Percentiles rank a stretch among this genome's conserved stretches.
Conservation (phyloP, 2,113 vertebrate species). For the Globicephala melas region DNA sequence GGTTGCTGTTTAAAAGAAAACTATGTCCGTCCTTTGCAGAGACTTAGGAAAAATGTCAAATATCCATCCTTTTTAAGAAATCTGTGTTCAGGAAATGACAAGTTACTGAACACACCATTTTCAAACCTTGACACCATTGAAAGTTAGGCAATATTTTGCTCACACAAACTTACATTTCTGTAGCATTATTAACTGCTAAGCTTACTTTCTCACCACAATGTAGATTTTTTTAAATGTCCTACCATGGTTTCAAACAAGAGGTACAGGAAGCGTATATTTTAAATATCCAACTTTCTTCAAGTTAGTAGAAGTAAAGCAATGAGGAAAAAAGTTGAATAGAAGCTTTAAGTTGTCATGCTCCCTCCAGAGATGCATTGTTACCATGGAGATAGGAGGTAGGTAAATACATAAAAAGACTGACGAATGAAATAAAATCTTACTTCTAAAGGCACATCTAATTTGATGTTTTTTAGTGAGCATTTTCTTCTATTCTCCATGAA, state of each 20-base stretch:
- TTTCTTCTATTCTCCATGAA: neutral
- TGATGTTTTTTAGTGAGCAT: neutral
- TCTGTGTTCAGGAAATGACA: neutral
- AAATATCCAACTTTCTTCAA: neutral
- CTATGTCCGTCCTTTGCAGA: constrained; percentile 14
- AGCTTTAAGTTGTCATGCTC: neutral
- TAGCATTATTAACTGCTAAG: neutral
- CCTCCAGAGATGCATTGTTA: neutral
- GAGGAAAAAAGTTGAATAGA: neutral
- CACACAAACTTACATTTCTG: neutral
- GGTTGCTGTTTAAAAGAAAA: constrained; percentile 51
- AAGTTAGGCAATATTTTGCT: neutral
- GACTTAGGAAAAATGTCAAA: constrained; percentile 29
- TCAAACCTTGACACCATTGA: neutral
- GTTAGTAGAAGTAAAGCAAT: neutral
- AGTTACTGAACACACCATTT: neutral
- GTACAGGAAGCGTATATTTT: neutral
- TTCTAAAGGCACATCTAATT: neutral
- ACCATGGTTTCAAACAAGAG: neutral
- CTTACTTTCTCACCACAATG: neutral
- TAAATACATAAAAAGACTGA: neutral
- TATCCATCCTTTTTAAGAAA: neutral
- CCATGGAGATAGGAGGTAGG: neutral
- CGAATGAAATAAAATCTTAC: neutral
- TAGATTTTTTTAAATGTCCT: neutral